Evolutionary conservation across 2,888 invertebrate genomes (phyloP), one percentile per base, ranked within the genome.

Genomic region (Cantharis lateralis): DNA sequence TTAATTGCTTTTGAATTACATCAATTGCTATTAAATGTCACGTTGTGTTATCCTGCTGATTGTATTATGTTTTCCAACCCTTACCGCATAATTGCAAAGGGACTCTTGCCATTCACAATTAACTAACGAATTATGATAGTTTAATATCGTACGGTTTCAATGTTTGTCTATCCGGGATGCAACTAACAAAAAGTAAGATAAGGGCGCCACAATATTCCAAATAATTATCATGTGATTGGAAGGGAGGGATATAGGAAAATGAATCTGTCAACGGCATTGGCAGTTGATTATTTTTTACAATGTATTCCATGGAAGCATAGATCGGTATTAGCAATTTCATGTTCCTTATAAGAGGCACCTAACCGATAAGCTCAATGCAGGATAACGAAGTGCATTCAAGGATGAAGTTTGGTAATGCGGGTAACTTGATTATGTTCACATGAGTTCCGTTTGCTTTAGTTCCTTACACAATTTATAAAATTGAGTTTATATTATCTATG

Each of bases 371-470:
- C 75, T 74, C 76, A 78, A 73, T 76, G 71, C 72, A 75, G 78
- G 78, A 78, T 78, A 78, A 78, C 76, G 76, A 75, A 75, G 76
- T 78, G 78, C 76, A 78, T 78, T 76, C 71, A 74, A 76, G 78
- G 78, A 76, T 78, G 69, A 78, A 78, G 78, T 78, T 78, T 78
- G 78, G 78, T 76, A 78, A 78, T 78, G 78, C 78, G 78, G 75
- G 71, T 78, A 78, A 78, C 78, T 75, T 74, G 74, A 78, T 78
- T 78, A 78, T 70, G 70, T 76, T 73, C 76, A 71, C 78, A 76
- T 76, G 75, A 78, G 70, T 78, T 75, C 75, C 74, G 76, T 78
- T 78, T 76, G 69, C 32, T 61, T 75, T 74, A 76, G 75, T 73
- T 78, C 76, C 71, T 78, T 75, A 72, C 75, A 68, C 75, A 78